Percentiles rank a stretch among this genome's conserved stretches.
Conservation (phyloP, 1,140 invertebrate species). For the Brachionus asplanchnoidis region DNA sequence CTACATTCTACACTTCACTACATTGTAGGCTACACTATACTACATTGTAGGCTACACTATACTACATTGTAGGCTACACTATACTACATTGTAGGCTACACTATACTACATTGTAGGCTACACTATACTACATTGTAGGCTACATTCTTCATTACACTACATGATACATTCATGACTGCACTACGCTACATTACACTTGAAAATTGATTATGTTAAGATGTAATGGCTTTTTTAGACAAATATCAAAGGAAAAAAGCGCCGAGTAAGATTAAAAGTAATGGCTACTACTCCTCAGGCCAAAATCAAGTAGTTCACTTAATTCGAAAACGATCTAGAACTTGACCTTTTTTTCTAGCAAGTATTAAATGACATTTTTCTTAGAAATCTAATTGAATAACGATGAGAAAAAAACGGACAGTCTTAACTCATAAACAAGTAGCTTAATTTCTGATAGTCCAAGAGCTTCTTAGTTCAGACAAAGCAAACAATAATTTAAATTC, state of each 20-base stretch:
- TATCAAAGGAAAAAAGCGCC: background rate
- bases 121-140: too few relatives aligned
- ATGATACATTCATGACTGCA: too few relatives aligned
- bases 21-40: too few relatives aligned
- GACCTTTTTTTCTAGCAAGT: background rate
- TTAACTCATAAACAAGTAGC: background rate
- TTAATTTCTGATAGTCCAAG: background rate
- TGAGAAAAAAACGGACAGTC: background rate
- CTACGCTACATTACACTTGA: too few relatives aligned
- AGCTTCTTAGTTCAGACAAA: background rate
- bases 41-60: too few relatives aligned
- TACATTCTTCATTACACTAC: too few relatives aligned
- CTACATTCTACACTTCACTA: too few relatives aligned
- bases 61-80: too few relatives aligned
- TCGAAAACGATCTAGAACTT: background rate
- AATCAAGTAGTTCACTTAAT: background rate
- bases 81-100: too few relatives aligned
- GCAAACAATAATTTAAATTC: background rate
- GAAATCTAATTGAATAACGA: background rate
- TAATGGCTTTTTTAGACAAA: too few relatives aligned
- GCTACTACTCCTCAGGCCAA: background rate
- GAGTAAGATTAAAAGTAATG: background rate
- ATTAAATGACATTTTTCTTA: background rate
- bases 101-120: too few relatives aligned
- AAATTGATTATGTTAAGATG: too few relatives aligned